phyloP scores from a whole-genome alignment of 2,797 vertebrate genomes.

The Salmo trutta region DNA sequence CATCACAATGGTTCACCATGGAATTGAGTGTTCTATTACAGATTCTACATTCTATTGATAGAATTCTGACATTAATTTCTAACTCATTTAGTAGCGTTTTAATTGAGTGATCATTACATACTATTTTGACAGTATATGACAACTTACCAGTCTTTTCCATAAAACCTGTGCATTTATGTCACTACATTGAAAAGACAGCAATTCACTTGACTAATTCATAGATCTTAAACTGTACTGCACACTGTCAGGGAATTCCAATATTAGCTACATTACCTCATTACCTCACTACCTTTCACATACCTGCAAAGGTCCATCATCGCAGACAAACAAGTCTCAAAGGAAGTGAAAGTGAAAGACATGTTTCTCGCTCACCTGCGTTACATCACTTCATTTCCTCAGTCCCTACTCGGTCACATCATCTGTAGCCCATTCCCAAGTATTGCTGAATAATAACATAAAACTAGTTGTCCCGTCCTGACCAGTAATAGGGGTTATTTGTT shows the following conservation, averaged over 20 bases:
- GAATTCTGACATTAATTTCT: background rate
- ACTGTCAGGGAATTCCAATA: background rate
- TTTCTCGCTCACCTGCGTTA: background rate
- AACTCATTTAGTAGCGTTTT: too few relatives aligned
- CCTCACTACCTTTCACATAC: background rate
- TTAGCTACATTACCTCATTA: background rate
- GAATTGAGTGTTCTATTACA: background rate
- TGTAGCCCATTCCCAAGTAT: background rate
- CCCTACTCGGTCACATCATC: background rate
- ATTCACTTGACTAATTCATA: background rate
- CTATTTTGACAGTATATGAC: background rate
- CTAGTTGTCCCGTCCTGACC: too few relatives aligned
- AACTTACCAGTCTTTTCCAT: background rate
- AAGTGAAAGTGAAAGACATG: background rate
- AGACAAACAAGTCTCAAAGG: background rate
- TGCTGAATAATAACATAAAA: background rate
- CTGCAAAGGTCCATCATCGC: background rate
- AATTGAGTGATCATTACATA: background rate
- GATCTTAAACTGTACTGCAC: background rate
- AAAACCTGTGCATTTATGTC: background rate
- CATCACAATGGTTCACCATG: background rate
- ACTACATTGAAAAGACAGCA: background rate
- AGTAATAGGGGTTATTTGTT: too few relatives aligned
- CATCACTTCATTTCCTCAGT: background rate
- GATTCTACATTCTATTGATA: background rate